Conservation (phyloP, 2,797 vertebrate genomes). For the Gambelia wislizenii region DNA sequence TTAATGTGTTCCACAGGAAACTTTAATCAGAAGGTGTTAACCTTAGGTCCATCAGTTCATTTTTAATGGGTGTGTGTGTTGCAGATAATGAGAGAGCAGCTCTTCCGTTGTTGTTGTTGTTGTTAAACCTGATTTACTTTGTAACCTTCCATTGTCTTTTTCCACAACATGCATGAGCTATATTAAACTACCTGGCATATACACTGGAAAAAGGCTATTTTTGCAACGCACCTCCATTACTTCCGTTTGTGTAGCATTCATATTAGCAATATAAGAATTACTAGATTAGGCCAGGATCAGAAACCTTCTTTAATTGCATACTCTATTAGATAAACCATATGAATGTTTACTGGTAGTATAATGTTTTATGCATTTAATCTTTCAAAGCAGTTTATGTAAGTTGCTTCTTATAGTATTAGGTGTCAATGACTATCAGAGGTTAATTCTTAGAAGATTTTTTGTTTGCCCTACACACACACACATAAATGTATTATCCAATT, state of each 20-base stretch:
- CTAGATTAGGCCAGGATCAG: too few relatives aligned
- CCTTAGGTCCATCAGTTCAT: neutral
- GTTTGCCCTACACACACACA: neutral
- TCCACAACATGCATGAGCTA: slow-evolving; percentile 9
- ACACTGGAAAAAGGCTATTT: neutral
- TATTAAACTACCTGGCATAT: neutral
- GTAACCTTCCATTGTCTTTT: slow-evolving; percentile 1
- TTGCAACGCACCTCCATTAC: neutral
- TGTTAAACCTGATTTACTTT: slow-evolving; percentile 28
- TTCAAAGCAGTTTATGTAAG: neutral
- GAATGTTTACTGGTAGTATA: neutral
- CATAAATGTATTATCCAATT: neutral
- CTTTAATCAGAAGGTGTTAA: slow-evolving; percentile 19
- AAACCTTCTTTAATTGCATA: neutral
- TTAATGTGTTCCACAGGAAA: neutral
- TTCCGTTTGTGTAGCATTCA: neutral
- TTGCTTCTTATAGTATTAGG: neutral
- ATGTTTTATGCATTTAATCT: neutral
- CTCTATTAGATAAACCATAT: neutral
- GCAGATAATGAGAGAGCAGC: slow-evolving; percentile 36
- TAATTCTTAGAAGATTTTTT: neutral
- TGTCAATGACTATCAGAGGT: neutral
- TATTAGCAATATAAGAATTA: neutral
- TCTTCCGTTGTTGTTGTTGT: slow-evolving; percentile 25
- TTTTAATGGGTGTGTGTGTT: slow-evolving; percentile 34